phyloP scores from a whole-genome alignment of 2,888 invertebrate genomes.

The Nymphalis polychloros region DNA sequence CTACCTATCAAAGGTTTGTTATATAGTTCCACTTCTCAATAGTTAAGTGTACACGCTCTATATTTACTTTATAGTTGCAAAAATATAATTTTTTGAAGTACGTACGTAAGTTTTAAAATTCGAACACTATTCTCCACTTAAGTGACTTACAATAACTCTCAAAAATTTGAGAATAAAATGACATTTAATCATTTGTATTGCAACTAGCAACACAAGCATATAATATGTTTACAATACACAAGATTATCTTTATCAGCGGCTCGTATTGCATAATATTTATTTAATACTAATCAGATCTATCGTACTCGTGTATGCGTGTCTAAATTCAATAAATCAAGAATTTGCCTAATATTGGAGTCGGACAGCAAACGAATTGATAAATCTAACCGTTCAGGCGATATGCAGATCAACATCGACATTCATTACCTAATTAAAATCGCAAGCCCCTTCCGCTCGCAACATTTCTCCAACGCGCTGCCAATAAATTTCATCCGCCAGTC shows the following conservation, averaged over 20 bases:
- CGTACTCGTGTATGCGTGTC: slow-evolving; percentile 30
- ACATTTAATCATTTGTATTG: no score
- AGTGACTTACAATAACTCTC: no score
- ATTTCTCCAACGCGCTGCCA: slow-evolving; percentile 81
- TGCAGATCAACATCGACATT: slow-evolving; percentile 82
- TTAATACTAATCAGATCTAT: slow-evolving; percentile 5
- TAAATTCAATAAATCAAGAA: slow-evolving; percentile 58
- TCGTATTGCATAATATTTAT: slow-evolving; percentile 7
- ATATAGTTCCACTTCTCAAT: no score
- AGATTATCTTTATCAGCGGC: neutral
- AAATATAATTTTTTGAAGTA: no score
- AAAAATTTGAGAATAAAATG: no score
- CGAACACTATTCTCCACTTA: no score
- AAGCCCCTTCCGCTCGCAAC: slow-evolving; percentile 81
- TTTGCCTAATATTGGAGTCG: slow-evolving; percentile 66
- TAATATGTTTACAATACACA: neutral
- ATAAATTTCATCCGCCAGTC: slow-evolving; percentile 82
- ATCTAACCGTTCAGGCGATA: slow-evolving; percentile 79
- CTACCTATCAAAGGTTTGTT: no score
- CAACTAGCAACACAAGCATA: no score
- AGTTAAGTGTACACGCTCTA: no score
- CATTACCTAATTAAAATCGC: slow-evolving; percentile 83
- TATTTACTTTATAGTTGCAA: no score
- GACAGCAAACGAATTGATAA: slow-evolving; percentile 74
- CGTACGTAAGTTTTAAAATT: no score